Evolutionary conservation across 2,888 invertebrate species (phyloP).

Genomic region (Drosophila peninsularis): DNA sequence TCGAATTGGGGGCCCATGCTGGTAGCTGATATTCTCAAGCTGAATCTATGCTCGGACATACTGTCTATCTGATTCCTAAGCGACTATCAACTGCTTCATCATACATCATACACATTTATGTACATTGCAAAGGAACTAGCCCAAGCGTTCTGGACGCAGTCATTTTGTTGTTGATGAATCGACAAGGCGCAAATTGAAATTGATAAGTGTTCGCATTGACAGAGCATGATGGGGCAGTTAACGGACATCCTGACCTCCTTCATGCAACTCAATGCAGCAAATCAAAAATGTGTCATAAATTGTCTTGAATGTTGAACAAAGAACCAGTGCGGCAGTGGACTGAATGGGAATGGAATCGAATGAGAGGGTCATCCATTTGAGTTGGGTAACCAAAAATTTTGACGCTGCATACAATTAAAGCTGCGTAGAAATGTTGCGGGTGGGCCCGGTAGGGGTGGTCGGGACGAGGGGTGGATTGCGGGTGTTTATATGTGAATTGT

Average conservation of each 20-base stretch:
- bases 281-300: constrained; percentile 35
- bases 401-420: constrained; percentile 63
- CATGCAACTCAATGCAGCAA: constrained; percentile 8
- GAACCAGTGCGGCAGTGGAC: background rate
- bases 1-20: too few relatives aligned
- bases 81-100: background rate
- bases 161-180: background rate
- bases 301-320: constrained; percentile 22
- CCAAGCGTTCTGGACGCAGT: background rate
- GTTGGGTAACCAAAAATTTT: constrained; percentile 45
- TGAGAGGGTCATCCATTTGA: constrained; percentile 28
- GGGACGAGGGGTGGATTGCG: background rate
- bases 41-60: too few relatives aligned
- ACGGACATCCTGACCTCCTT: constrained; percentile 44
- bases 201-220: constrained; percentile 31
- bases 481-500: background rate
- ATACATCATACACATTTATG: too few relatives aligned
- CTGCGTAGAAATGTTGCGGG: background rate
- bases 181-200: background rate
- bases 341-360: background rate
- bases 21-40: too few relatives aligned
- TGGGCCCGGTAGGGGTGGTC: background rate
- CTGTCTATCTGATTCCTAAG: background rate
- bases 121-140: constrained; percentile 1
- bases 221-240: constrained; percentile 30